A percentile compares a stretch with the other conserved stretches of the same genome.
These are phyloP conservation scores for Anseranas semipalmata DNA, from an alignment of 2,113 vertebrate genomes.

Conservation along the genomic window DNA sequence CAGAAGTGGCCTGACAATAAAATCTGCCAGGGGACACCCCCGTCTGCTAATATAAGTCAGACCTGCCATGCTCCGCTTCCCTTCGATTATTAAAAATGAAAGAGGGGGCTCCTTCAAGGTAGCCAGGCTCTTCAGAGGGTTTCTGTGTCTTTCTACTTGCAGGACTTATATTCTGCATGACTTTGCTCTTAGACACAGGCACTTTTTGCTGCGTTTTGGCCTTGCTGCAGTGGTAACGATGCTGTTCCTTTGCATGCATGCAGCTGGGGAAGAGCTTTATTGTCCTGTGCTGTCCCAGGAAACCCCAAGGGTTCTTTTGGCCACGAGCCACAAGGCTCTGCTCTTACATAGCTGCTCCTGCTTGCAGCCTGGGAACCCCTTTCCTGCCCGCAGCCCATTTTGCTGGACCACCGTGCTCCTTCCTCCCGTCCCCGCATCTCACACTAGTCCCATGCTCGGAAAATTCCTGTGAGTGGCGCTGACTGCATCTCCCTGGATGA, in stretches of 20 bases:
- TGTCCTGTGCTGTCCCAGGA: neutral
- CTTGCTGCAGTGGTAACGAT: neutral
- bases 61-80: conserved; percentile 30
- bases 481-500: rapidly evolving
- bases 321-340: neutral
- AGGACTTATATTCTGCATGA: rapidly evolving
- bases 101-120: neutral
- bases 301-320: neutral
- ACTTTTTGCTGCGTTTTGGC: neutral
- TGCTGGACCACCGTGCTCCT: neutral
- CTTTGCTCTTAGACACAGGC: neutral
- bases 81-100: conserved; percentile 31
- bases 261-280: neutral
- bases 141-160: neutral
- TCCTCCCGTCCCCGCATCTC: neutral
- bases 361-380: neutral
- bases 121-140: neutral
- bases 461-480: neutral
- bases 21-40: neutral
- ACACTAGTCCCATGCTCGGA: neutral
- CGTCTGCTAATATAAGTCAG: neutral
- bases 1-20: conserved; percentile 1
- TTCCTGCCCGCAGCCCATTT: neutral
- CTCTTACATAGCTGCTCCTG: neutral
- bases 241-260: neutral